Evolutionary conservation across 2,113 vertebrate genomes (phyloP).

Genomic region (Hyperopisus bebe): DNA sequence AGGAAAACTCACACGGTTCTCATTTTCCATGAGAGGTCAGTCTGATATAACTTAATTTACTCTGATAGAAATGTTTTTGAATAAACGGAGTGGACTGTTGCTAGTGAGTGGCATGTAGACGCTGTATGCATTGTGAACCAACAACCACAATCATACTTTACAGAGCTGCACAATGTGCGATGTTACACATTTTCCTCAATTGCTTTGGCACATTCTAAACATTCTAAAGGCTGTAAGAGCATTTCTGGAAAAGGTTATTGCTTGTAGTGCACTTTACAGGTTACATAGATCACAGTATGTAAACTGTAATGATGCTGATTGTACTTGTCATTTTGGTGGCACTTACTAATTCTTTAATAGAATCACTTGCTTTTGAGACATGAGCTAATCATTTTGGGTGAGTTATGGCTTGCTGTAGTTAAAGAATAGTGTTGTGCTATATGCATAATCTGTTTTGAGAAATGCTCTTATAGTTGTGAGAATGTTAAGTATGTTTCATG

Average conservation of each 20-base stretch:
- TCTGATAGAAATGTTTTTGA: background rate
- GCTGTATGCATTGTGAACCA: background rate
- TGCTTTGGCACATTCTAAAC: no score
- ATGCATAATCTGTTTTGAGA: background rate
- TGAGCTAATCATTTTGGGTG: background rate
- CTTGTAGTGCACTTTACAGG: no score
- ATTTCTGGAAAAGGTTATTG: no score
- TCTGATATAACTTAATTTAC: background rate
- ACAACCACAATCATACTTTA: no score
- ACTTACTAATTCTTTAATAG: no score
- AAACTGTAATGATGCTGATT: no score
- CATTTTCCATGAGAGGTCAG: background rate
- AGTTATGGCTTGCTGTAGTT: background rate
- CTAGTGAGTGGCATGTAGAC: background rate
- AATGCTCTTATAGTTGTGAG: background rate
- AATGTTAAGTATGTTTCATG: no score
- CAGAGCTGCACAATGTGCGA: no score
- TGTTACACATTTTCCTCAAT: no score
- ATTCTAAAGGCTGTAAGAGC: no score
- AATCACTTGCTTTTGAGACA: background rate
- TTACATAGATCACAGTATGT: no score
- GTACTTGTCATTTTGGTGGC: no score
- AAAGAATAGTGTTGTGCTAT: background rate
- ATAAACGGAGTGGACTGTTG: background rate
- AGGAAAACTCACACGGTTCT: background rate